Evolutionary conservation across 1,140 invertebrate species (phyloP).

Genomic region (Hylaeus volcanicus): DNA sequence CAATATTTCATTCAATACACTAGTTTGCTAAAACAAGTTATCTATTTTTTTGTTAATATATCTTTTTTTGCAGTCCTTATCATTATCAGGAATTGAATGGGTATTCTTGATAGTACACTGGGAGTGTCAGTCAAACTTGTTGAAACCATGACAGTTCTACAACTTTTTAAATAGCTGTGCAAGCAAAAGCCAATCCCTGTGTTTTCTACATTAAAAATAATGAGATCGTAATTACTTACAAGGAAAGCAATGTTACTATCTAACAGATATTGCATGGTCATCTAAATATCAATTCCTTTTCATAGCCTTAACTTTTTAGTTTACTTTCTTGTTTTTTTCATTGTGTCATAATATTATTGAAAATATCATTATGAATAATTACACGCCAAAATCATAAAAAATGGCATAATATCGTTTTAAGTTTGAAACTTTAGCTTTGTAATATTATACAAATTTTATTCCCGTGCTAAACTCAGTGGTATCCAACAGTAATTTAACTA

Average conservation of each 20-base stretch:
- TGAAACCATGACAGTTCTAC: slow-evolving; percentile 32
- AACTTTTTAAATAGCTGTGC: not conserved
- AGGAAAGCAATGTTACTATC: slow-evolving; percentile 5
- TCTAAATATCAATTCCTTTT: not conserved
- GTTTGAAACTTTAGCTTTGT: not conserved
- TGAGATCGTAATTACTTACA: not conserved
- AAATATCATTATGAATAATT: not conserved
- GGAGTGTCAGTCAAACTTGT: slow-evolving; percentile 14
- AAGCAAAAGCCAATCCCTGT: not conserved
- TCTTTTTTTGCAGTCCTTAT: slow-evolving; percentile 51
- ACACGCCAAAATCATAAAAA: not conserved
- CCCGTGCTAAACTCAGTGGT: slow-evolving; percentile 26
- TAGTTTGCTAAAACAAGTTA: slow-evolving; percentile 16
- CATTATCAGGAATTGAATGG: slow-evolving; percentile 49
- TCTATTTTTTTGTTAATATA: slow-evolving; percentile 33
- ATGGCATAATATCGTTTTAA: not conserved
- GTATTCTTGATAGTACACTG: slow-evolving; percentile 48
- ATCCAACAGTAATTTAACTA: slow-evolving; percentile 5
- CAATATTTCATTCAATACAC: not conserved
- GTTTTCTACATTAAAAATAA: not conserved
- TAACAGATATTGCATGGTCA: slow-evolving; percentile 1
- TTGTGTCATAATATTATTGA: not conserved
- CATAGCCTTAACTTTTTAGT: not conserved
- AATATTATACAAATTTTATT: slow-evolving; percentile 33
- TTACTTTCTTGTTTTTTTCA: not conserved